Evolutionary conservation across 2,113 vertebrate species (phyloP).

Genomic region (Cisticola juncidis): DNA sequence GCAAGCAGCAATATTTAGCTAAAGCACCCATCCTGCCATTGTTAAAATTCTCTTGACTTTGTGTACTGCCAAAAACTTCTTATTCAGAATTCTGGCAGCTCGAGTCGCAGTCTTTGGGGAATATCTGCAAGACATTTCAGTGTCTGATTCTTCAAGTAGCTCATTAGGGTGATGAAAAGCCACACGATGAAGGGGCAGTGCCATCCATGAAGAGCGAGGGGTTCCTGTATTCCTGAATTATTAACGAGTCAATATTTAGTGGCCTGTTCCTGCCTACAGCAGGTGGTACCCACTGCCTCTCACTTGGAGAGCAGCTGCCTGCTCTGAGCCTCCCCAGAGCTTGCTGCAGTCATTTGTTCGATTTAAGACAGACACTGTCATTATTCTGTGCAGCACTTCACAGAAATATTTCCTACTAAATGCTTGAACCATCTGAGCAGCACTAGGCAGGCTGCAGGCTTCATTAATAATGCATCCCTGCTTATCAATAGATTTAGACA

Average conservation of each 20-base stretch:
- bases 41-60: neutral
- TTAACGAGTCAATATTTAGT: slow-evolving; percentile 75
- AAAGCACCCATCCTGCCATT: neutral
- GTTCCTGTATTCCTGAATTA: slow-evolving; percentile 77
- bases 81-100: slow-evolving; percentile 1
- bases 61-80: neutral
- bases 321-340: slow-evolving; percentile 71
- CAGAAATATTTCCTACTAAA: slow-evolving; percentile 79
- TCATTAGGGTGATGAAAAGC: slow-evolving; percentile 74
- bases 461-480: slow-evolving; percentile 87
- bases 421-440: slow-evolving; percentile 82
- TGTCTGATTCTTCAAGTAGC: slow-evolving; percentile 61
- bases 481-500: slow-evolving; percentile 90
- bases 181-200: slow-evolving; percentile 61
- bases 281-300: slow-evolving; percentile 73
- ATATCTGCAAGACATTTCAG: slow-evolving; percentile 57
- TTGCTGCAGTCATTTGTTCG: slow-evolving; percentile 77
- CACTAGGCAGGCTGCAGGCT: slow-evolving; percentile 77
- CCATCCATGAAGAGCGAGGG: slow-evolving; percentile 65
- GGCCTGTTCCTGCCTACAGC: slow-evolving; percentile 70
- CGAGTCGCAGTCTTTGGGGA: slow-evolving; percentile 45
- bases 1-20: neutral
- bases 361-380: slow-evolving; percentile 83
- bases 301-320: slow-evolving; percentile 73
- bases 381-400: slow-evolving; percentile 77